Evolutionary conservation across 2,113 vertebrate genomes (phyloP), one percentile per base, ranked within the genome.

Genomic region (Vulpes vulpes): DNA sequence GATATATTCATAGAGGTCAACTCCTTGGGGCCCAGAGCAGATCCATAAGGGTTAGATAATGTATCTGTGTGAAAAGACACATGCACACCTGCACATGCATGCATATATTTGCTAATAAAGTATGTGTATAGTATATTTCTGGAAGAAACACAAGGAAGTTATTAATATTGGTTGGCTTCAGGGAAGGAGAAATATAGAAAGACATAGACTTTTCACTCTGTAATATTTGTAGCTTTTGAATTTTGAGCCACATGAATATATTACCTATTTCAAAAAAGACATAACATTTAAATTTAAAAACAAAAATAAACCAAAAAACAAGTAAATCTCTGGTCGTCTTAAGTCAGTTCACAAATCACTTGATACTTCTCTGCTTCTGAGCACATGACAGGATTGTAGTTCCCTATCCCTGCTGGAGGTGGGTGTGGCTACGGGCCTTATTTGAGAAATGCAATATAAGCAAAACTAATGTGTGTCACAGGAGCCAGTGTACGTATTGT

Each of bases 181-280:
- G 49, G 55, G 5, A 88, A 91, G 10, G 53, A 86, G 51, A 87
- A 88, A 89, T n/a, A 78, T 7, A 4, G 23, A 79, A 93, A 22
- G 57, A 55, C 4, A 53, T 12, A 51, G 32, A 51, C 6, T 53
- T 84, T 76, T 71, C 67, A 78, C 20, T 76, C 43, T 78, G 15
- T 27, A 67, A n/a, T 32, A 67, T 86, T 86, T 74, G 14, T 38
- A 84, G 14, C 55, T 95, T 89, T 71, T 67, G 57, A 74, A 74
- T 74, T 59, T 86, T 65, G 30, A 74, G 59, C 4, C 23, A 59
- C 7, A 35, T 73, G 27, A 73, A 11, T 92, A 49, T 38, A 71
- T 57, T 27, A 59, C 30, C 62, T 80, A 57, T 97, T 95, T 96
- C 15, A 30, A 95, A 93, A 92, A 84, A 27, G 25, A 78, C 53